phyloP scores from a whole-genome alignment of 2,113 vertebrate genomes.

The Salvator merianae region DNA sequence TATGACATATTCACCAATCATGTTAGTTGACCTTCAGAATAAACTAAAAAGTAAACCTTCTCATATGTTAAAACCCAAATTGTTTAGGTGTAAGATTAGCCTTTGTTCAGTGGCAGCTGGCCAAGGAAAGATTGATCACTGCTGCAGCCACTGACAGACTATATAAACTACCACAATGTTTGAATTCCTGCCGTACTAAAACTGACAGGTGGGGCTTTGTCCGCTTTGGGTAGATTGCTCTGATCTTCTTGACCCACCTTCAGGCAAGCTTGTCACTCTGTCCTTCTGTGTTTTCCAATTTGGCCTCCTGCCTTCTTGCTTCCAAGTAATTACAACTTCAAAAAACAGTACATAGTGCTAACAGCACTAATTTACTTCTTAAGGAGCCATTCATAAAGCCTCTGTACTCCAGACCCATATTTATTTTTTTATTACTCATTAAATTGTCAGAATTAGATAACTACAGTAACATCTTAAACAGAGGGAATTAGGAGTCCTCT shows the following conservation, averaged over 20 bases:
- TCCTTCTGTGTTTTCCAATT: neutral
- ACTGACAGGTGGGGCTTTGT: constrained; percentile 41
- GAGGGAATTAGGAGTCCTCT: neutral
- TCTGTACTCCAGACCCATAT: constrained; percentile 7
- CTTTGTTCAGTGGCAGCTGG: constrained; percentile 60
- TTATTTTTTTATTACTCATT: constrained; percentile 40
- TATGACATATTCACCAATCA: constrained; percentile 49
- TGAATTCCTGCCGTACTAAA: constrained; percentile 42
- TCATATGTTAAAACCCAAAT: constrained; percentile 55
- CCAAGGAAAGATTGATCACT: constrained; percentile 50
- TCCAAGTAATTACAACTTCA: constrained; percentile 31
- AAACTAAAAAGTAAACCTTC: constrained; percentile 68
- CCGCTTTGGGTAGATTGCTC: constrained; percentile 34
- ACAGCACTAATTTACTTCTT: constrained; percentile 3
- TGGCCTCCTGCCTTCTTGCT: constrained; percentile 29
- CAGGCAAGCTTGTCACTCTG: constrained; percentile 21
- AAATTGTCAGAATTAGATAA: constrained; percentile 44
- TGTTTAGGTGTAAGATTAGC: constrained; percentile 64
- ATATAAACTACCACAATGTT: constrained; percentile 39
- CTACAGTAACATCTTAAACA: constrained; percentile 53
- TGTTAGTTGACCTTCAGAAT: constrained; percentile 53
- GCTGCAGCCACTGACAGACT: constrained; percentile 52
- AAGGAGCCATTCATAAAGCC: constrained; percentile 42
- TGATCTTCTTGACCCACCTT: constrained; percentile 52
- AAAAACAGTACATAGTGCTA: constrained; percentile 30